A percentile compares a stretch with the other conserved stretches of the same genome.
phyloP scores from a whole-genome alignment of 2,797 vertebrate species.

The Cottoperca gobio region DNA sequence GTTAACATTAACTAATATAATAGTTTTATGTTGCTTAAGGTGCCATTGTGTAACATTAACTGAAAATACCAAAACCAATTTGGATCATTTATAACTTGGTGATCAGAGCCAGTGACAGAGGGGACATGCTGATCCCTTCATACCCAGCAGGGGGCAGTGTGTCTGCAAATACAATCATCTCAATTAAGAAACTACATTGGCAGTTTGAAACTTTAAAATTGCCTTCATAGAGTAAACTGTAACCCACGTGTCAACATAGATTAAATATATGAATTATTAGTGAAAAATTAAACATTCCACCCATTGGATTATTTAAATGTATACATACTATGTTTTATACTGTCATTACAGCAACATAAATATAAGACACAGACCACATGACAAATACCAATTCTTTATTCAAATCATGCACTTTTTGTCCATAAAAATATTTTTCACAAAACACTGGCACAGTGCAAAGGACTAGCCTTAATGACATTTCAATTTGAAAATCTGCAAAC shows the following conservation, averaged over 20 bases:
- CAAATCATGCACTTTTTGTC: constrained; percentile 60
- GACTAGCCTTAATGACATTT: constrained; percentile 30
- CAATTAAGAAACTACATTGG: not conserved
- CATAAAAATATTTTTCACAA: constrained; percentile 58
- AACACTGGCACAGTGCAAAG: constrained; percentile 54
- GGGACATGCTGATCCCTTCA: too few relatives aligned
- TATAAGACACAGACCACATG: constrained; percentile 12
- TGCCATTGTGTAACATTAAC: not conserved
- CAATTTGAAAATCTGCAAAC: constrained; percentile 43
- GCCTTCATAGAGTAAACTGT: not conserved
- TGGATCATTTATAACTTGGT: not conserved
- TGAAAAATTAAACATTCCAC: not conserved
- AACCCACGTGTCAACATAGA: not conserved
- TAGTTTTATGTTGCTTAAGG: not conserved
- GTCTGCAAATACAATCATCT: not conserved
- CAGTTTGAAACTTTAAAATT: not conserved
- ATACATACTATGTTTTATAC: not conserved
- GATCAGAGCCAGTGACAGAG: too few relatives aligned
- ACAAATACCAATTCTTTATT: constrained; percentile 56
- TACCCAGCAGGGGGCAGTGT: constrained; percentile 50
- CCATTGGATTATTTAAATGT: not conserved
- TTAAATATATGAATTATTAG: not conserved
- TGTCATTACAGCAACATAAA: not conserved
- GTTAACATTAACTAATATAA: not conserved
- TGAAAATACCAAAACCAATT: not conserved